phyloP scores from a whole-genome alignment of 2,888 invertebrate species.

The Hymenopus coronatus region DNA sequence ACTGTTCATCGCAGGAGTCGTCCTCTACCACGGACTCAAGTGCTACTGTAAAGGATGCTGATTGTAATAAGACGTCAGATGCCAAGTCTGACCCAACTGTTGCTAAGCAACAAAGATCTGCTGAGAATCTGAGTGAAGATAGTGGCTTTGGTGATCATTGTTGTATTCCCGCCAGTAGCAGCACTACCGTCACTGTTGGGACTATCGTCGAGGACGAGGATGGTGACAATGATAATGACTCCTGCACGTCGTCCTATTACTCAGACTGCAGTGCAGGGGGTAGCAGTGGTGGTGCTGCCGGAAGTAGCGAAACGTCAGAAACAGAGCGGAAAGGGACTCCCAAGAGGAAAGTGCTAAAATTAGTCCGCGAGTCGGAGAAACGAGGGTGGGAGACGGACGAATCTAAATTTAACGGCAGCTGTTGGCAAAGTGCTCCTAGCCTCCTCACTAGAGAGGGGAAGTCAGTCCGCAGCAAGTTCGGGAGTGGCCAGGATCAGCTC shows the following conservation, averaged over 20 bases:
- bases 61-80: neutral
- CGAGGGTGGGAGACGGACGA: conserved; percentile 26
- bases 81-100: conserved; percentile 11
- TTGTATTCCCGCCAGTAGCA: conserved; percentile 36
- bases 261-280: conserved; percentile 29
- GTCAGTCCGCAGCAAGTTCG: conserved; percentile 33
- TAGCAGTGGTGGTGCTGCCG: conserved; percentile 34
- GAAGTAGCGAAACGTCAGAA: conserved; percentile 32
- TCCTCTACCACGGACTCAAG: neutral
- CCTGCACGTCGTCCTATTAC: conserved; percentile 31
- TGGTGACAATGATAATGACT: conserved; percentile 32
- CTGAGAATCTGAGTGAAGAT: conserved; percentile 77
- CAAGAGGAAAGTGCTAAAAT: conserved; percentile 34
- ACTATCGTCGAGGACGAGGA: conserved; percentile 24
- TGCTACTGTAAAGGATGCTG: neutral
- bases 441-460: conserved; percentile 37
- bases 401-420: conserved; percentile 41
- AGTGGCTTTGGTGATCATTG: conserved; percentile 68
- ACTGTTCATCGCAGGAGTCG: conserved; percentile 42
- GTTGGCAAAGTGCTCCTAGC: conserved; percentile 44
- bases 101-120: conserved; percentile 48
- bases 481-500: conserved; percentile 33
- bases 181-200: neutral
- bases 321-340: conserved; percentile 31
- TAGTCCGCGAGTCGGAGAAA: conserved; percentile 7